Evolutionary conservation across 2,888 invertebrate species (phyloP).

Genomic region (Odontomyia ornata): DNA sequence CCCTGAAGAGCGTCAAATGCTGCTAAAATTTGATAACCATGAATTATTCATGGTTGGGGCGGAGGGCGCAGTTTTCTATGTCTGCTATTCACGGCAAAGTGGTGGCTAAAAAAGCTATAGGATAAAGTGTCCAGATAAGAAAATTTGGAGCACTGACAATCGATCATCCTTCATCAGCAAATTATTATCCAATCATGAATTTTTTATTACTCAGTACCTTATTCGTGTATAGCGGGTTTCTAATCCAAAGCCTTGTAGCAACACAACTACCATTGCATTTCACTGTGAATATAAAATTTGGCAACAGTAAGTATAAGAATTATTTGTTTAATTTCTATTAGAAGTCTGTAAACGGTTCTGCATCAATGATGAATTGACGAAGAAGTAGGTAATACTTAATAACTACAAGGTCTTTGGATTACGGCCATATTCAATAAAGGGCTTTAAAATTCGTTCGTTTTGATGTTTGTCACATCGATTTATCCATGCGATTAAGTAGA

Average conservation of each 20-base stretch:
- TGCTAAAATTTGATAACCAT: slow-evolving; percentile 24
- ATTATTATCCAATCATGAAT: slow-evolving; percentile 39
- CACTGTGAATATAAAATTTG: not conserved
- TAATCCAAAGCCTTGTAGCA: not conserved
- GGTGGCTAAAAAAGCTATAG: not conserved
- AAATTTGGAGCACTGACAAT: slow-evolving; percentile 18
- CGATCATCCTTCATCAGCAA: slow-evolving; percentile 26
- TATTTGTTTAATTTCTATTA: too few relatives aligned
- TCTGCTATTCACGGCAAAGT: not conserved
- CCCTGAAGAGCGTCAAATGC: slow-evolving; percentile 5
- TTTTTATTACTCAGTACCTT: slow-evolving; percentile 27
- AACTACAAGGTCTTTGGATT: too few relatives aligned
- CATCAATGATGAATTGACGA: too few relatives aligned
- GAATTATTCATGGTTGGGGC: slow-evolving; percentile 30
- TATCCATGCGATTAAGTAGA: too few relatives aligned
- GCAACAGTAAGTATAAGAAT: too few relatives aligned
- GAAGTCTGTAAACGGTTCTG: too few relatives aligned
- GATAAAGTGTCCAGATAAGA: slow-evolving; percentile 2
- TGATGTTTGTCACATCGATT: too few relatives aligned
- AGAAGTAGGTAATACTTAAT: too few relatives aligned
- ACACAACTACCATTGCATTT: not conserved
- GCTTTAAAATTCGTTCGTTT: too few relatives aligned
- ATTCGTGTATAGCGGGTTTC: not conserved
- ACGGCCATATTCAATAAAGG: too few relatives aligned
- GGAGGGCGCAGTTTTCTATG: not conserved